Base-by-base conservation (phyloP, 2,113 vertebrate genomes). In the Meriones unguiculatus region DNA sequence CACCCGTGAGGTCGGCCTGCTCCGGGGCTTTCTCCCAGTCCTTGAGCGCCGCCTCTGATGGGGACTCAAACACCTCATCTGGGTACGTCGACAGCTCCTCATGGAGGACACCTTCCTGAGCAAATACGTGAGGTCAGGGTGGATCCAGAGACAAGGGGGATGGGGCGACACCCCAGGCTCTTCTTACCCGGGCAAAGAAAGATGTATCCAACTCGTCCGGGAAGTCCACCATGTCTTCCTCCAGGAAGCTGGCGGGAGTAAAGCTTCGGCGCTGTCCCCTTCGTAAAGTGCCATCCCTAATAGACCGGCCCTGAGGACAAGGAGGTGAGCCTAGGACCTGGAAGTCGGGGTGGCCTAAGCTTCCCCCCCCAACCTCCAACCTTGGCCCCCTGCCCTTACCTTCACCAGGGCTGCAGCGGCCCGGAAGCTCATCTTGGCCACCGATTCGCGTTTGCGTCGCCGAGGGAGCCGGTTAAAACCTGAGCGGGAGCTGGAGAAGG, bases 401-500 rank as follows among this genome's bases (percentile, higher is more conserved):
- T 99, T 99, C 96, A 99, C 99, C 62, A 99, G 98, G 0, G 99
- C 99, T 0, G 99, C 99, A 0, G 99, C 99, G 0, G 99, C 99
- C 91, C 99, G 99, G 98, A 99, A 99, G 97, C 99, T 99, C 99
- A 99, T 99, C 97, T 99, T 99, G 94, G 99, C 99, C 76, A 99
- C 99, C 0, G 99, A 99, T 91, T 99, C 99, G 3, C 99, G 99
- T 98, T 99, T 99, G 76, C 99, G 99, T 80, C 99, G 97, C 2
- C 99, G 99, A 0, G 99, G 99, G 93, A 99, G 98, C 81, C 99
- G 99, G 97, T 98, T 99, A 95, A 99, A 99, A 81, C 99, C 99
- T 0, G 99, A 99, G 97, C 99, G 99, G 1, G 99, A 99, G 98
- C 99, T 99, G 98, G 99, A 99, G 99, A 99, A 99, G 98, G 99